Conservation (phyloP, 2,797 vertebrate species). For the Artibeus lituratus region DNA sequence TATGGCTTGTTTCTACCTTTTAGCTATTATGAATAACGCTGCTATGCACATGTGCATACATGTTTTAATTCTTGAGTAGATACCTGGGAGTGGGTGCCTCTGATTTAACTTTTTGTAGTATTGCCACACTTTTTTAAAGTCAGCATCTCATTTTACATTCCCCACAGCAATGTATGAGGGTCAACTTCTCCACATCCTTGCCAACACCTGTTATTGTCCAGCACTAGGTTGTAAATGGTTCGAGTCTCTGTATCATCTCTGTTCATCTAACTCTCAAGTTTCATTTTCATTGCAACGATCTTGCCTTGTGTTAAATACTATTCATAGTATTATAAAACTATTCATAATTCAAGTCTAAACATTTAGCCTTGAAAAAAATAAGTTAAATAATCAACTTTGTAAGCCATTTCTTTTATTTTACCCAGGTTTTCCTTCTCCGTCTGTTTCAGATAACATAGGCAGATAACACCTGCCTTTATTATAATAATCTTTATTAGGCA, state of each 20-base stretch:
- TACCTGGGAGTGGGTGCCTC: not conserved
- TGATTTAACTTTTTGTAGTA: not conserved
- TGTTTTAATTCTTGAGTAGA: not conserved
- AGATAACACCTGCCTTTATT: too few relatives aligned
- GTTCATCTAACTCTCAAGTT: not conserved
- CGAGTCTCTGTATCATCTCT: not conserved
- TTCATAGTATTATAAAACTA: not conserved
- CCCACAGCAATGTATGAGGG: not conserved
- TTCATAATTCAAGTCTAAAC: slow-evolving; percentile 9
- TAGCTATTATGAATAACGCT: not conserved
- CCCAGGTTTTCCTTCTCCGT: not conserved
- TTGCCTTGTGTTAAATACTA: not conserved
- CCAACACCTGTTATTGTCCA: not conserved
- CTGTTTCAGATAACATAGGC: not conserved
- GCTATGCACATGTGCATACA: not conserved
- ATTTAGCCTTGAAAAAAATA: slow-evolving; percentile 19
- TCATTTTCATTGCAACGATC: slow-evolving; percentile 27
- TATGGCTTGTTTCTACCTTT: not conserved
- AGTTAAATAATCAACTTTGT: slow-evolving; percentile 15
- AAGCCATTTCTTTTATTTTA: slow-evolving; percentile 30
- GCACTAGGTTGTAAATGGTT: not conserved
- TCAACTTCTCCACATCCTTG: not conserved
- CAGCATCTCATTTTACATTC: not conserved
- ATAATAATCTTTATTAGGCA: too few relatives aligned
- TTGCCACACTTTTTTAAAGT: not conserved